Conservation (phyloP, 2,797 vertebrate genomes). For the Somateria mollissima region DNA sequence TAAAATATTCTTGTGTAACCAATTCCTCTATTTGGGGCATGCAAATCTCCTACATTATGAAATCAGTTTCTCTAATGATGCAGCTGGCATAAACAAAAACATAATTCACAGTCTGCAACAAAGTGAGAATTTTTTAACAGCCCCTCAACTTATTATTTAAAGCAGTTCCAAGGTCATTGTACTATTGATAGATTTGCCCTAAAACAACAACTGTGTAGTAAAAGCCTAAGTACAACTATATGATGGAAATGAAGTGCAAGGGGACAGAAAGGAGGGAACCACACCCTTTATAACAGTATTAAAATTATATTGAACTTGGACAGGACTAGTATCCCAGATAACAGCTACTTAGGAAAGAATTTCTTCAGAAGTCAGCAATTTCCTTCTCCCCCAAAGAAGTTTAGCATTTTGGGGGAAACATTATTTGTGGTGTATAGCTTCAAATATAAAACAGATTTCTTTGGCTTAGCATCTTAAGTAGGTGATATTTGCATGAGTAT, state of each 20-base stretch:
- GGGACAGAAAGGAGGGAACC: neutral
- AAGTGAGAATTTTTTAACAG: neutral
- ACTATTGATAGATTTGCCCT: neutral
- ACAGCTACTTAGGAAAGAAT: constrained; percentile 2
- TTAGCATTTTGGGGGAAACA: constrained; percentile 13
- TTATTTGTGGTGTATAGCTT: constrained; percentile 26
- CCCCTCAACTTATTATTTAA: neutral
- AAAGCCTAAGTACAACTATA: neutral
- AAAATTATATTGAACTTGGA: neutral
- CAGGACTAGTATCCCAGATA: neutral
- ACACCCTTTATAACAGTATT: neutral
- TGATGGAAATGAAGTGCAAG: neutral
- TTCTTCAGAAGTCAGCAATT: neutral
- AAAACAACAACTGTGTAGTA: neutral
- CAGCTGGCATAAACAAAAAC: constrained; percentile 31
- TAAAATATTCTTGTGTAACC: constrained; percentile 13
- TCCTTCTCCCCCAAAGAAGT: neutral
- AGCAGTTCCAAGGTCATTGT: neutral
- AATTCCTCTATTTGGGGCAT: neutral
- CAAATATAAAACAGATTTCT: constrained; percentile 38
- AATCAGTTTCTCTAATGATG: constrained; percentile 39
- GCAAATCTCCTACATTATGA: constrained; percentile 20
- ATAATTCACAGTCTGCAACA: constrained; percentile 17
- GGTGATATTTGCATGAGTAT: constrained; percentile 44
- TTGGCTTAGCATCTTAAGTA: constrained; percentile 57